Conservation (phyloP, 2,797 vertebrate genomes). For the Anguilla pacifica region DNA sequence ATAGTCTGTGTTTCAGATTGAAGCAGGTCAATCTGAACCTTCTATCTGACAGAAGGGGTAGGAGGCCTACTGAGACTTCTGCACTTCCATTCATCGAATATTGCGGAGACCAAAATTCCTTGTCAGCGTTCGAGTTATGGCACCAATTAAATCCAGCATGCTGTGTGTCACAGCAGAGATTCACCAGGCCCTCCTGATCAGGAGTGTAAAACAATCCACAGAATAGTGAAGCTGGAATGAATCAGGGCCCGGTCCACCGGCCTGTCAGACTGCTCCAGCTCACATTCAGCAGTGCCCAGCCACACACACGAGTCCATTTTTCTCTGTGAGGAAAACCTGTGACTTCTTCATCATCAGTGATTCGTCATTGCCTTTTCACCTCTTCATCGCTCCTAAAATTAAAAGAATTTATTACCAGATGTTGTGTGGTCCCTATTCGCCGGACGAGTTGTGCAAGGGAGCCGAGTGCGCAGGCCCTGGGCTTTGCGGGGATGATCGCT, state of each 20-base stretch:
- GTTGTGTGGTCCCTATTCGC: not conserved
- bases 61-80: constrained; percentile 11
- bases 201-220: constrained; percentile 5
- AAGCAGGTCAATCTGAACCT: not conserved
- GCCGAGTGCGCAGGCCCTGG: not conserved
- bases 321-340: not conserved
- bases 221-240: constrained; percentile 2
- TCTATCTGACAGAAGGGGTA: not conserved
- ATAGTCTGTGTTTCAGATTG: constrained; percentile 15
- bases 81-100: constrained; percentile 20
- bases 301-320: not conserved
- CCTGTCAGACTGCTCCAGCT: not conserved
- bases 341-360: not conserved
- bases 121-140: constrained; percentile 28
- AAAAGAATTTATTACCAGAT: not conserved
- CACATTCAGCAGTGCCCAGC: not conserved
- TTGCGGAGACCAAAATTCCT: constrained; percentile 8
- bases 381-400: not conserved
- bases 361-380: constrained; percentile 6
- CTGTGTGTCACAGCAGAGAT: constrained; percentile 16
- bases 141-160: constrained; percentile 29
- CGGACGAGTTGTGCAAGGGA: not conserved
- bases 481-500: not conserved
- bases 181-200: constrained; percentile 24
- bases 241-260: not conserved